Conservation (phyloP, 2,797 vertebrate species). For the Pyrocephalus nanus region DNA sequence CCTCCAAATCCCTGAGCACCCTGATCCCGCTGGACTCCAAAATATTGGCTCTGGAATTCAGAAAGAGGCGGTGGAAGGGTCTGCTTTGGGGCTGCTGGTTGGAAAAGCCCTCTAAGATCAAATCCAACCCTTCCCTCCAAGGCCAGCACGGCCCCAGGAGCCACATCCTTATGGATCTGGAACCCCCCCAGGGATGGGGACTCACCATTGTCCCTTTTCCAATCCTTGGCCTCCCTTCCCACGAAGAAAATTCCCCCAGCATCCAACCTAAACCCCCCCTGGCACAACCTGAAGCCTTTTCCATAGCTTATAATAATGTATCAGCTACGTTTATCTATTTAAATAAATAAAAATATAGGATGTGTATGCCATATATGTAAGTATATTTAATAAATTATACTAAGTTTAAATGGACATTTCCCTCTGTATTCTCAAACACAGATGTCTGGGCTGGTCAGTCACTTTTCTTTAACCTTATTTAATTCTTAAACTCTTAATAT, state of each 20-base stretch:
- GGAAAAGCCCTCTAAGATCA: background rate
- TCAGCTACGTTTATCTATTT: no score
- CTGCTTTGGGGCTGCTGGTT: background rate
- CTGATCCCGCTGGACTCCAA: background rate
- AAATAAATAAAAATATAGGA: no score
- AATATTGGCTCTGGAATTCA: background rate
- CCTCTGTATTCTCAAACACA: no score
- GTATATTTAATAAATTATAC: no score
- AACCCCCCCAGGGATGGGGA: background rate
- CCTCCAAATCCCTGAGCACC: rapidly evolving
- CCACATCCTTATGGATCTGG: background rate
- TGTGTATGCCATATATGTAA: no score
- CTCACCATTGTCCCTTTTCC: background rate
- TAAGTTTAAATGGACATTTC: no score
- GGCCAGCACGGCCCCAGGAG: background rate
- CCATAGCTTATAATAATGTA: background rate
- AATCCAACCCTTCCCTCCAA: background rate
- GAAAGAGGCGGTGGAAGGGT: background rate
- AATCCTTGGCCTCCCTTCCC: background rate
- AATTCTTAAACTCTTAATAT: no score
- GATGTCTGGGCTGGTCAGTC: no score
- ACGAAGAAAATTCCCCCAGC: background rate
- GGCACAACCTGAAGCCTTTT: background rate
- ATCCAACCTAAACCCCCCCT: background rate
- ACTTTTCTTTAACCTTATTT: no score